Base-by-base conservation (phyloP, 2,888 invertebrate species). In the Linyphia triangularis region DNA sequence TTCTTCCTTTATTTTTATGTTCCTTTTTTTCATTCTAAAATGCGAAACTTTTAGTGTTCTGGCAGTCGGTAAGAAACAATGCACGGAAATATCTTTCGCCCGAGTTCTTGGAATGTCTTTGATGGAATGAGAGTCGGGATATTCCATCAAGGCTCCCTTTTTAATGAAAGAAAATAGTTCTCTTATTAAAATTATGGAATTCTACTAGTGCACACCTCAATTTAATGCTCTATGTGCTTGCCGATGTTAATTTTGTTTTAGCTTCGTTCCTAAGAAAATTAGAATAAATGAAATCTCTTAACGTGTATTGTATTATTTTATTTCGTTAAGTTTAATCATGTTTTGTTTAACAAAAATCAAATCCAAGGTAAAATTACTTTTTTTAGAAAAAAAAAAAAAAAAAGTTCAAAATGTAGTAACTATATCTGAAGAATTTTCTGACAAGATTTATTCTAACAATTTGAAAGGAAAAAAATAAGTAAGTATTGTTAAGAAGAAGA, bases 111-210 rank as follows among this genome's bases (percentile, higher is more conserved):
- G 81, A 81, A 81, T 81, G 69, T 59, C 51, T 16, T 24, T 5
- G 65, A 43, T n/a, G 69, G 81, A 81, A 81, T 70, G 81, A 81
- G 57, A 67, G 16, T 28, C 22, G 81, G 26, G 57, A 57, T 81
- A 33, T 81, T 70, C 30, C 51, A 28, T 57, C 43, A 37, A 13
- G n/a, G 7, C 28, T n/a, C 28, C 22, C 30, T 43, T 65, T 79
- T 79, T 59, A 70, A 81, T 69, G 65, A 81, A 69, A 81, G 59
- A 70, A 70, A 70, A 81, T 81, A 65, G 81, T 81, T 69, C 81
- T 69, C 69, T 81, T 81, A 81, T 81, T 69, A 81, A 81, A 81
- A 57, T 81, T 69, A 81, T 70, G 59, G 69, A 65, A 67, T 79
- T 79, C 77, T 79, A 16, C 43, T 19, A 3, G 28, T 24, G 37